These are phyloP conservation scores for Dryomyza anilis DNA, from an alignment of 2,888 invertebrate species.

Conservation along the genomic window DNA sequence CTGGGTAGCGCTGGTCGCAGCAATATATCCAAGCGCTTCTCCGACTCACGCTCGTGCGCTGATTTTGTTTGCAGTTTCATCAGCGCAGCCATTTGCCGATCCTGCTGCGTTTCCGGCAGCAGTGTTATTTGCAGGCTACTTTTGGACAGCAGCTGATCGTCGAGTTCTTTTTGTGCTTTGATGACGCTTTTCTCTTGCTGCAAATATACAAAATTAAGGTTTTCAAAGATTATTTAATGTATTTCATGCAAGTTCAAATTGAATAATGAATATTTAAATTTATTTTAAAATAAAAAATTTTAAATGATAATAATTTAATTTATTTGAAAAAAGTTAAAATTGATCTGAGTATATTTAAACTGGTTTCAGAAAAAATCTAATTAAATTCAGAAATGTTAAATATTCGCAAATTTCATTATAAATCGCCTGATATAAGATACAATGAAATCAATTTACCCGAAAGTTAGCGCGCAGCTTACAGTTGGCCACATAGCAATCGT, in stretches of 20 bases:
- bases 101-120: slow-evolving; percentile 80
- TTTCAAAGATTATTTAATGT: slow-evolving; percentile 26
- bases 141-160: slow-evolving; percentile 74
- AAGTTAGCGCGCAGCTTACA: slow-evolving; percentile 82
- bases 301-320: too few species aligned
- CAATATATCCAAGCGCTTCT: slow-evolving; percentile 64
- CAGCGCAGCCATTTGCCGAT: slow-evolving; percentile 78
- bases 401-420: too few species aligned
- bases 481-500: slow-evolving; percentile 93
- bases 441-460: too few species aligned
- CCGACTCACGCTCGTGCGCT: slow-evolving; percentile 66
- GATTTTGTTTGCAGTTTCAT: slow-evolving; percentile 72
- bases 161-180: slow-evolving; percentile 70
- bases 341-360: too few species aligned
- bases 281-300: too few species aligned
- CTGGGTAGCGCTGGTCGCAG: slow-evolving; percentile 66
- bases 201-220: slow-evolving; percentile 39
- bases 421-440: too few species aligned
- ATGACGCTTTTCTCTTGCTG: slow-evolving; percentile 77
- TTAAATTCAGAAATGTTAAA: too few species aligned
- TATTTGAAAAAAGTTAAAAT: too few species aligned
- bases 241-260: slow-evolving; percentile 1
- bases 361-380: too few species aligned
- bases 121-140: slow-evolving; percentile 79
- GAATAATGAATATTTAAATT: too few species aligned